Percentiles rank a stretch among this genome's conserved stretches.
These are phyloP conservation scores for Pachyseris speciosa DNA, from an alignment of 64 coral and sea anemone species.

Conservation along the genomic window DNA sequence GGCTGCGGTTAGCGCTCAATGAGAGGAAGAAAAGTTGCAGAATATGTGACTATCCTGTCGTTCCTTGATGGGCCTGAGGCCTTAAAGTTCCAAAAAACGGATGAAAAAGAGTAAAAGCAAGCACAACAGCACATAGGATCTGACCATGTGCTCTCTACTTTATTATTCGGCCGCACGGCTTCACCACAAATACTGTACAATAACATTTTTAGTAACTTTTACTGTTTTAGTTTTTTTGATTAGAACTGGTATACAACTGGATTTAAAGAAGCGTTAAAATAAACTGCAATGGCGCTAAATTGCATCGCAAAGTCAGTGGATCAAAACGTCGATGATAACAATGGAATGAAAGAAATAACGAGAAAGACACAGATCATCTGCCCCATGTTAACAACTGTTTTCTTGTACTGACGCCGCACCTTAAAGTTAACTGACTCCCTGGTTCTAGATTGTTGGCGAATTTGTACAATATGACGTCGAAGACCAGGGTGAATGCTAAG, in stretches of 20 bases:
- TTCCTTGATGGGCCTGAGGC: too few species aligned
- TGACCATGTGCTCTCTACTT: too few species aligned
- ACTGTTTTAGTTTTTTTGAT: too few species aligned
- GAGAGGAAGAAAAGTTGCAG: too few species aligned
- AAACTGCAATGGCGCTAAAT: neutral
- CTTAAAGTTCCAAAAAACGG: too few species aligned
- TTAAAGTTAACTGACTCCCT: neutral
- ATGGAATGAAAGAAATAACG: neutral
- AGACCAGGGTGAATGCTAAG: neutral
- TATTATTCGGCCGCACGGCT: too few species aligned
- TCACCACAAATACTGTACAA: too few species aligned
- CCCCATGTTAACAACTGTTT: neutral
- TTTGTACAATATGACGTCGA: slow-evolving; percentile 30
- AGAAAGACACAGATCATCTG: neutral
- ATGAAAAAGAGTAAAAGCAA: too few species aligned
- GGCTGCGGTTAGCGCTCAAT: too few species aligned
- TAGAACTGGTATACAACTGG: slow-evolving; percentile 22
- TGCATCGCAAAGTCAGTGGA: neutral
- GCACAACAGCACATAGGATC: too few species aligned
- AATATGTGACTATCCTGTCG: too few species aligned
- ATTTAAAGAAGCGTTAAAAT: slow-evolving; percentile 6
- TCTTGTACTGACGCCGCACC: neutral
- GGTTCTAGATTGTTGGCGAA: slow-evolving; percentile 16
- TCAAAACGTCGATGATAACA: neutral
- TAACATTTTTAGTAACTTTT: too few species aligned